Base-by-base conservation (phyloP, 2,888 invertebrate species). In the Ichneumoninae sp. region DNA sequence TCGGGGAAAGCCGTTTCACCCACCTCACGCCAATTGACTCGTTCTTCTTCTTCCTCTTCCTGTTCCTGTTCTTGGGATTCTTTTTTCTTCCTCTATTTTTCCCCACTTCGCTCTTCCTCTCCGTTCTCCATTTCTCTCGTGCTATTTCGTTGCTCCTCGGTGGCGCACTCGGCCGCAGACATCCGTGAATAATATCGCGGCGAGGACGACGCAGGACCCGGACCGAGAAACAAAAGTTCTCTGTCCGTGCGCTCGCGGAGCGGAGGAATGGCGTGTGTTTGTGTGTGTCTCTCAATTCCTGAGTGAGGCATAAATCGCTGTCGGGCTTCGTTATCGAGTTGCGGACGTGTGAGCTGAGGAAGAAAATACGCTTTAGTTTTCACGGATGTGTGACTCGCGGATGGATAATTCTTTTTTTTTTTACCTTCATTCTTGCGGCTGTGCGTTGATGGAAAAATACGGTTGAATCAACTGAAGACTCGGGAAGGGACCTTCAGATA, bases 221-320 rank as follows among this genome's bases (percentile, higher is more conserved):
- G 33, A 22, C 60, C 10, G 79, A 73, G 85, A 83, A 85, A 83
- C 83, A 85, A 85, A 85, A 85, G 85, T 85, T 85, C 60, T 36
- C 54, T 73, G 26, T 47, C 75, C 30, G n/a, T 36, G 66, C 52
- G 19, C 50, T 65, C 50, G 3, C 26, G 52, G 74, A 54, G 52
- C 40, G 50, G 50, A 33, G 22, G 33, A 44, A 1, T 10, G 40
- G 0, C 2, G 65, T 75, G 76, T 83, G 73, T 83, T 69, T 44
- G 22, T 74, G 52, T 75, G 66, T 83, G 73, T 83, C 76, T 82
- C 84, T 81, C 86, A 84, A 86, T 84, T 86, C 84, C 83, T 84
- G 84, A 86, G 86, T 86, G 86, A 84, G 77, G 79, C 80, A 86
- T 86, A 86, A 86, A 86, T 86, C 86, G 44, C 66, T 66, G 86